These are phyloP conservation scores for Chalcis sispes DNA, from an alignment of 2,888 invertebrate genomes.

Conservation along the genomic window DNA sequence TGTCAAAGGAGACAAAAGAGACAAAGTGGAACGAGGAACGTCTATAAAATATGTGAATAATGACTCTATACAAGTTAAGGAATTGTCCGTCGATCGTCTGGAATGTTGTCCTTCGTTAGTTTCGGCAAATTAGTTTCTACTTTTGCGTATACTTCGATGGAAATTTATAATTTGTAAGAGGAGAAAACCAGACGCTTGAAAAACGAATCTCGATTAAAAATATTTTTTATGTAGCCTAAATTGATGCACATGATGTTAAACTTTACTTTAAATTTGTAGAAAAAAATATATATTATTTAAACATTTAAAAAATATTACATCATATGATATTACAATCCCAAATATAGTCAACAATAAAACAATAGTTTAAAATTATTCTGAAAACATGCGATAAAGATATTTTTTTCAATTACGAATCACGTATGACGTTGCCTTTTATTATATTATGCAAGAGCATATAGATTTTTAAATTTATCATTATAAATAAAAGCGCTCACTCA, in stretches of 20 bases:
- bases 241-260: conserved; percentile 25
- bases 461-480: conserved; percentile 10
- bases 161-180: conserved; percentile 14
- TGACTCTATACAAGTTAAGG: conserved; percentile 44
- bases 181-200: background rate
- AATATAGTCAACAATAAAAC: too few relatives aligned
- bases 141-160: conserved; percentile 21
- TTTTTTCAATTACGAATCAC: conserved; percentile 36
- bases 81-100: conserved; percentile 50
- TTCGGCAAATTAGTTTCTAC: conserved; percentile 32
- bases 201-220: conserved; percentile 24
- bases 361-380: conserved; percentile 7
- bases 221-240: background rate
- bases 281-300: conserved; percentile 1
- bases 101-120: conserved; percentile 50
- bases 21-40: conserved; percentile 37
- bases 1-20: conserved; percentile 14
- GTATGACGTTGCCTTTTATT: background rate
- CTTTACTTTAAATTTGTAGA: conserved; percentile 31
- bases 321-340: too few relatives aligned
- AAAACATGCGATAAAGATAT: conserved; percentile 7
- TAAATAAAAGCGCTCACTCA: conserved; percentile 1
- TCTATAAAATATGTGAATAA: background rate
- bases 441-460: conserved; percentile 23
- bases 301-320: too few relatives aligned